These are phyloP conservation scores for Eupithecia subfuscata DNA, from an alignment of 2,888 invertebrate genomes.

Conservation along the genomic window DNA sequence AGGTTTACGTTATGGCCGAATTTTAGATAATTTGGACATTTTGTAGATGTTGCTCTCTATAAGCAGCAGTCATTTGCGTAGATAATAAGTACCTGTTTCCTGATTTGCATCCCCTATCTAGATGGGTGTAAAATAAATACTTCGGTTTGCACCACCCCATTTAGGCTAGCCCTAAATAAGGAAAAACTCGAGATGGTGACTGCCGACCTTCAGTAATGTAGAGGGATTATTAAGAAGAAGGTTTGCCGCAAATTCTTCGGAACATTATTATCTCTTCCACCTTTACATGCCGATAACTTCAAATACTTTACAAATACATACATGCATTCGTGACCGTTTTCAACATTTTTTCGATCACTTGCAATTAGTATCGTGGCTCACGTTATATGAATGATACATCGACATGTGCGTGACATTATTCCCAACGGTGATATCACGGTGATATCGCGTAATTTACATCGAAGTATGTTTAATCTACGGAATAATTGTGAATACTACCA, in stretches of 20 bases:
- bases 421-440: not conserved
- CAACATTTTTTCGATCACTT: not conserved
- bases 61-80: not conserved
- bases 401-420: conserved; percentile 29
- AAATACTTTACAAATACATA: no score
- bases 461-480: conserved; percentile 1
- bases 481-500: conserved; percentile 8
- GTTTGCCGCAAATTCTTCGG: not conserved
- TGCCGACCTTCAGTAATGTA: no score
- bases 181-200: no score
- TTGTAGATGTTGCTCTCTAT: not conserved
- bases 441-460: conserved; percentile 1
- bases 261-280: not conserved
- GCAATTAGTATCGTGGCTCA: not conserved
- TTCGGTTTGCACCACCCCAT: no score
- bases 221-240: no score
- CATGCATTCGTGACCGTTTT: not conserved
- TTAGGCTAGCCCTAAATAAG: no score
- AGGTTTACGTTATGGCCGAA: no score
- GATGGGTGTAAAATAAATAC: not conserved
- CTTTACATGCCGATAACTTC: not conserved
- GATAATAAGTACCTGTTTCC: not conserved
- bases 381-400: conserved; percentile 14
- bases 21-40: not conserved
- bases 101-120: not conserved